Conservation (phyloP, 2,797 vertebrate genomes). For the Lateolabrax maculatus region DNA sequence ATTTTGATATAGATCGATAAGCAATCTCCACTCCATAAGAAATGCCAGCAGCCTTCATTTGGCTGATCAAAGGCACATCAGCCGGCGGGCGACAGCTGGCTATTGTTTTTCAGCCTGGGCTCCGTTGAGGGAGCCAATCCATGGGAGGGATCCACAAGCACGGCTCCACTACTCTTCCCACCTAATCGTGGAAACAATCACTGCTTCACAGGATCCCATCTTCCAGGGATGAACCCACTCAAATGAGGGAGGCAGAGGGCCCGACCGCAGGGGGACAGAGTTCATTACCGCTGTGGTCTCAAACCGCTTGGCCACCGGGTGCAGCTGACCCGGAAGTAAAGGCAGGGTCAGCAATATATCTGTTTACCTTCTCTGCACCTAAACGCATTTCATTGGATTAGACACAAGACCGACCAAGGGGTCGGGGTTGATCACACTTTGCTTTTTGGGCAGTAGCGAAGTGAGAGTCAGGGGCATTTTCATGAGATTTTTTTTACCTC, state of each 20-base stretch:
- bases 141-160: conserved; percentile 83
- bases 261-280: conserved; percentile 84
- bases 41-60: conserved; percentile 99
- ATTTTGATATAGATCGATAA: conserved; percentile 99
- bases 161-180: conserved; percentile 82
- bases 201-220: conserved; percentile 94
- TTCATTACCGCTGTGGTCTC: conserved; percentile 81
- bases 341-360: conserved; percentile 81
- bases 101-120: conserved; percentile 92
- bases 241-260: conserved; percentile 89
- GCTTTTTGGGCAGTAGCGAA: conserved; percentile 12
- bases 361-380: conserved; percentile 74
- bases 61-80: conserved; percentile 99
- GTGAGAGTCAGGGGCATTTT: neutral
- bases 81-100: conserved; percentile 92
- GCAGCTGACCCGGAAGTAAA: conserved; percentile 84
- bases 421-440: conserved; percentile 40
- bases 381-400: conserved; percentile 75
- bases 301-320: conserved; percentile 61
- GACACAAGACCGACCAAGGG: conserved; percentile 54
- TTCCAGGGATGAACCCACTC: conserved; percentile 87
- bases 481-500: conserved; percentile 11
- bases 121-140: conserved; percentile 87
- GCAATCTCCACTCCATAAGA: conserved; percentile 99
- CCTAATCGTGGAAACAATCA: conserved; percentile 95